Conservation (phyloP, 2,797 vertebrate genomes). For the Hoplostethus atlanticus region DNA sequence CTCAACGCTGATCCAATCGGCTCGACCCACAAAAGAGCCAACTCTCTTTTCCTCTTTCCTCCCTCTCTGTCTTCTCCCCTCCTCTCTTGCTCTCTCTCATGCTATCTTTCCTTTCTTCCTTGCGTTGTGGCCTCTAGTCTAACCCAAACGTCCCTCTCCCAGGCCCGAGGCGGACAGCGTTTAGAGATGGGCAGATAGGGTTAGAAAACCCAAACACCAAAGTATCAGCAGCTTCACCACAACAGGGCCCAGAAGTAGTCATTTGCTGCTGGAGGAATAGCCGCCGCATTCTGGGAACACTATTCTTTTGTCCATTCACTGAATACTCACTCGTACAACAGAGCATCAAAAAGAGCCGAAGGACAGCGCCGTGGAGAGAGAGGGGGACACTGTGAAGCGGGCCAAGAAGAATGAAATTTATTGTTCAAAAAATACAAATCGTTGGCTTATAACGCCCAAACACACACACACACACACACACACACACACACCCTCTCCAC, state of each 20-base stretch:
- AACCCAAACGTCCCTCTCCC: conserved; percentile 43
- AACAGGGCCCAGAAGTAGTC: conserved; percentile 33
- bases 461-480: conserved; percentile 32
- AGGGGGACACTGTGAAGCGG: not conserved
- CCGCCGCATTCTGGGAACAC: conserved; percentile 18
- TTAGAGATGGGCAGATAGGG: conserved; percentile 47
- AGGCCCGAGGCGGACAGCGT: conserved; percentile 24
- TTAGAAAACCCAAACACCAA: conserved; percentile 40
- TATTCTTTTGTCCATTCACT: not conserved
- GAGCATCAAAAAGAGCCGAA: conserved; percentile 19
- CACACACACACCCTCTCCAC: not conserved
- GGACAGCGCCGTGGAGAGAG: not conserved
- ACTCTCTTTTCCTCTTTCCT: conserved; percentile 41
- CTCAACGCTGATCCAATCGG: conserved; percentile 67
- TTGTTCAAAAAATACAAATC: not conserved
- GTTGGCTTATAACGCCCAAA: not conserved
- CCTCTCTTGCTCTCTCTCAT: conserved; percentile 16
- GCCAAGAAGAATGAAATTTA: not conserved
- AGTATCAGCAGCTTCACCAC: conserved; percentile 40
- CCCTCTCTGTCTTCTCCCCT: conserved; percentile 1
- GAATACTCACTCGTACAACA: not conserved
- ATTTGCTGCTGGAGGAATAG: conserved; percentile 1
- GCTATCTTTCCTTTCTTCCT: conserved; percentile 31
- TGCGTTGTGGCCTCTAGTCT: conserved; percentile 51
- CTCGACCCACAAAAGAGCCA: conserved; percentile 47